Conservation (phyloP, 2,888 invertebrate genomes). For the Andrena chrysosceles region DNA sequence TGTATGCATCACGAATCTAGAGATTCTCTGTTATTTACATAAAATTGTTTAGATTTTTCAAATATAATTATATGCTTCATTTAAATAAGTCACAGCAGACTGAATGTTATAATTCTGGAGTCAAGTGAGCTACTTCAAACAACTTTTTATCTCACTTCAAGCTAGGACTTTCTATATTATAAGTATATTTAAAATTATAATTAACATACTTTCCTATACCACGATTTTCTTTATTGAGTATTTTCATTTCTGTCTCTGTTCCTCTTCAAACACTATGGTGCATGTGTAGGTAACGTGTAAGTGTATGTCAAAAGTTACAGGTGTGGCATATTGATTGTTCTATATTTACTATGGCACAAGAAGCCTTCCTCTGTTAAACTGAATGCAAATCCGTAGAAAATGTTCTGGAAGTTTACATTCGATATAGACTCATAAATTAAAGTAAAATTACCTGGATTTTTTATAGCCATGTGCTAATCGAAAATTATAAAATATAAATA, state of each 20-base stretch:
- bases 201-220: neutral
- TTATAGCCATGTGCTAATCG: neutral
- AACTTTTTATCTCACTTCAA: neutral
- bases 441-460: neutral
- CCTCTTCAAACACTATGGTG: neutral
- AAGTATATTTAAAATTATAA: neutral
- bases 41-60: neutral
- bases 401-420: neutral
- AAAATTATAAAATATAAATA: neutral
- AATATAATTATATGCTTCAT: neutral
- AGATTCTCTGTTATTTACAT: neutral
- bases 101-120: neutral
- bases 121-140: neutral
- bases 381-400: conserved; percentile 2
- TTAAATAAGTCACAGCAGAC: no score
- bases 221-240: neutral
- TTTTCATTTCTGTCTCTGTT: neutral
- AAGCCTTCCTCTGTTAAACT: conserved; percentile 26
- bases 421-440: neutral
- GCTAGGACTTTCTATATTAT: neutral
- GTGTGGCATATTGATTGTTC: conserved; percentile 63
- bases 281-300: conserved; percentile 8
- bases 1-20: neutral
- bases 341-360: conserved; percentile 54
- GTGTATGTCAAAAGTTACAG: conserved; percentile 58